Base-by-base conservation (phyloP, 2,888 invertebrate genomes). In the Horisme vitalbata region DNA sequence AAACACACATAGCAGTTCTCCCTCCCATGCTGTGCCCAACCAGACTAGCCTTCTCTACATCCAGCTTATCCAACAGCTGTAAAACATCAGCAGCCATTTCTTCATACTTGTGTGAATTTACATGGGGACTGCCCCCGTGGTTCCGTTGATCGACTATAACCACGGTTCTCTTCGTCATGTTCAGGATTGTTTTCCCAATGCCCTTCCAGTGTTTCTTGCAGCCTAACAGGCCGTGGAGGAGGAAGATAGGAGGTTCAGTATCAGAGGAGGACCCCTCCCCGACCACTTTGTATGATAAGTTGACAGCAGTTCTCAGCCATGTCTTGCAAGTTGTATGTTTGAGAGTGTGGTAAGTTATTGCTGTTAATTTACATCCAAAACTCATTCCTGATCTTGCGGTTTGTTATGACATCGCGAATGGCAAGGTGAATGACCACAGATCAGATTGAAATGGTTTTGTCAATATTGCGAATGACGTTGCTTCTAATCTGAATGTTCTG, bases 1-100 rank as follows among this genome's bases (percentile, higher is more conserved):
- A 94, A 23, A 95, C 88, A 31, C 91, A 91, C 97, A 98, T 97
- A 55, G 94, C 93, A 1, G 95, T 91, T 50, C 96, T 92, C 3
- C 98, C 98, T 0, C 98, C 98, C 95, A 98, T 96, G 57, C 96
- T 96, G 73, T 98, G 97, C 0, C 98, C 98, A 57, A 98, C 75
- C 5, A 97, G 69, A 38, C 91, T 84, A 0, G 93, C 92, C 72
- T 91, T 92, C 0, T 86, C 59, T 7, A 95, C 85, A 0, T 87
- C 75, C 26, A 93, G 75, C 52, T 92, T 91, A 31, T 91, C 79
- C 59, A 95, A 79, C 27, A 96, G 83, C 3, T 87, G 69, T 6
- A 91, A 74, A 3, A 98, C 69, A 80, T 99, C 99, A 39, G 87
- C 90, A 0, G 94, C 93, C 91, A 98, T 92, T 26, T 93, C 91